Evolutionary conservation across 1,140 invertebrate species (phyloP).

Genomic region (Stegodyphus dumicola): DNA sequence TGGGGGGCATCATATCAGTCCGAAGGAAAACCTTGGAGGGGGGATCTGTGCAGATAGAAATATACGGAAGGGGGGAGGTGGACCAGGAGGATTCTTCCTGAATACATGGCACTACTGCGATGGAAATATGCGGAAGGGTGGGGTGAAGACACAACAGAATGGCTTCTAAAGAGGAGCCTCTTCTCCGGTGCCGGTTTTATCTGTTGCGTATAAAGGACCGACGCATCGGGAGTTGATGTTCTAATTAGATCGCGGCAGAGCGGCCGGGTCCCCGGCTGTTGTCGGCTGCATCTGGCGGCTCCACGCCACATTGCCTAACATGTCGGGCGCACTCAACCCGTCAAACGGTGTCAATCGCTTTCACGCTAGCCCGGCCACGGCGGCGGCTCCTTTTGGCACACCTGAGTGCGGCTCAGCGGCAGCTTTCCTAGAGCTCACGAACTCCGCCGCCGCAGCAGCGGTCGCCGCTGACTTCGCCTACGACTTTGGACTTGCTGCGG

Average conservation of each 20-base stretch:
- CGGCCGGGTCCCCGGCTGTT: constrained; percentile 10
- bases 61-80: not conserved
- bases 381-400: constrained; percentile 45
- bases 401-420: constrained; percentile 59
- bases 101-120: constrained; percentile 8
- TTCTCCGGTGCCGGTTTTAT: constrained; percentile 34
- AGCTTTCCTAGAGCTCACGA: constrained; percentile 59
- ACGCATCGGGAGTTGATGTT: constrained; percentile 44
- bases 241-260: constrained; percentile 50
- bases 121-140: constrained; percentile 32
- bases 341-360: constrained; percentile 62
- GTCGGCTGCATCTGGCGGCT: constrained; percentile 49
- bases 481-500: constrained; percentile 41
- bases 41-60: not conserved
- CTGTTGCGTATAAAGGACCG: constrained; percentile 49
- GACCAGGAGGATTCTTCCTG: constrained; percentile 10
- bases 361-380: constrained; percentile 53
- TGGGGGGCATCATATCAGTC: not conserved
- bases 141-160: constrained; percentile 21
- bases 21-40: not conserved
- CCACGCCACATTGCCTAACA: constrained; percentile 40
- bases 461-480: constrained; percentile 50
- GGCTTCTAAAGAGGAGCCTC: constrained; percentile 48
- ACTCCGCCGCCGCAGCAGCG: constrained; percentile 32
- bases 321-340: constrained; percentile 62